phyloP scores from a whole-genome alignment of 2,113 vertebrate species.

The Eupsittula cactorum region DNA sequence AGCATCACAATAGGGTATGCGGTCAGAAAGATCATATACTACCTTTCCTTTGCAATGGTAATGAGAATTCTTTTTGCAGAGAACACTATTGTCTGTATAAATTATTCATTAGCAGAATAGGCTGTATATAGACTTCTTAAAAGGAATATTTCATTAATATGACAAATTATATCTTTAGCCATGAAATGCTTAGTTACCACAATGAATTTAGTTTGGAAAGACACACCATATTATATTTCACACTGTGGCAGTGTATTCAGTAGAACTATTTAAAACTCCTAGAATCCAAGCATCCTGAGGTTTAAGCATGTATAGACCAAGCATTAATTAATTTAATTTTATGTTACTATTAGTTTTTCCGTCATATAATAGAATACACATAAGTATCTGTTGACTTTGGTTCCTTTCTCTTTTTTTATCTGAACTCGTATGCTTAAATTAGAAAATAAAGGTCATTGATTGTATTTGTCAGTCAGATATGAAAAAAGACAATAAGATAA shows the following conservation, averaged over 20 bases:
- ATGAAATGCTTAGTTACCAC: not conserved
- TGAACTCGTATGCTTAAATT: not conserved
- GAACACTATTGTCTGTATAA: not conserved
- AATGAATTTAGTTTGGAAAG: not conserved
- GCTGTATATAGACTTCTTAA: conserved; percentile 22
- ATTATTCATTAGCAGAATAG: conserved; percentile 20
- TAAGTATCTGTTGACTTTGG: not conserved
- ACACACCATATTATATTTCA: not conserved
- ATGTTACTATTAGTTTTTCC: not conserved
- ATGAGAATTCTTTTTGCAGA: not conserved
- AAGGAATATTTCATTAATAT: conserved; percentile 49
- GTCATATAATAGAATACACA: not conserved
- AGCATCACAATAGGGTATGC: not conserved
- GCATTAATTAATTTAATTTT: not conserved
- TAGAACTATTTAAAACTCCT: not conserved
- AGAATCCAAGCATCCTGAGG: not conserved
- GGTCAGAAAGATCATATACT: not conserved
- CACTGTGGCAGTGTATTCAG: not conserved
- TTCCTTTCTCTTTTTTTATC: not conserved
- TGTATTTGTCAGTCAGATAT: not conserved
- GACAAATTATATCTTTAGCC: conserved; percentile 33
- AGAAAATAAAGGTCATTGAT: not conserved
- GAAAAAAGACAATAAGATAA: not conserved
- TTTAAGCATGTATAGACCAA: not conserved
- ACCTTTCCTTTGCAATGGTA: not conserved